Conservation (phyloP, 2,888 invertebrate species). For the Dicyrtomina minuta region DNA sequence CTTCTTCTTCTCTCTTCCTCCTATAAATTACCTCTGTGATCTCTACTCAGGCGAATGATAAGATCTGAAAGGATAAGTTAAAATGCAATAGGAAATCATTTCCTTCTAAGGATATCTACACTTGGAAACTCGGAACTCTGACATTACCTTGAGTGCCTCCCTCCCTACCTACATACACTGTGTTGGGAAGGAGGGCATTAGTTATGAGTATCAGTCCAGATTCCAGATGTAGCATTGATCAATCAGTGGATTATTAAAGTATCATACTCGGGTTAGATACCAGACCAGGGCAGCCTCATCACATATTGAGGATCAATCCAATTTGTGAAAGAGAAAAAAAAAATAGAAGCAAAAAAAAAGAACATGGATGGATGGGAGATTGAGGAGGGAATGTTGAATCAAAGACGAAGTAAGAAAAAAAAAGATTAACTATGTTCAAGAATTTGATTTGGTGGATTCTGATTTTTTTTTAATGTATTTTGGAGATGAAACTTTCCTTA, state of each 20-base stretch:
- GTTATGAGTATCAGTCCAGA: too few species aligned
- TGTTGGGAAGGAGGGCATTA: too few species aligned
- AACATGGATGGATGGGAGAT: not conserved
- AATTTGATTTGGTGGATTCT: not conserved
- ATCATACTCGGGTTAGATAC: too few species aligned
- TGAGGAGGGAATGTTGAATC: not conserved
- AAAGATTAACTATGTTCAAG: not conserved
- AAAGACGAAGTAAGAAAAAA: not conserved
- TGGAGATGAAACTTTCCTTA: too few species aligned
- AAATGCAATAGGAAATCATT: not conserved
- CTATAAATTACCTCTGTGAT: constrained; percentile 29
- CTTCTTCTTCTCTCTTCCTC: not conserved
- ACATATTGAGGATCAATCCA: constrained; percentile 10
- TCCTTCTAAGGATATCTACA: not conserved
- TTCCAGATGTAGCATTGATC: too few species aligned
- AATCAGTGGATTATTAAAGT: too few species aligned
- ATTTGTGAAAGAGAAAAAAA: not conserved
- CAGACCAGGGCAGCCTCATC: not conserved
- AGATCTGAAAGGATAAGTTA: constrained; percentile 18
- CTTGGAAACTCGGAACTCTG: too few species aligned
- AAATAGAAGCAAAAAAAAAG: too few species aligned
- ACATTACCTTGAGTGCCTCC: too few species aligned
- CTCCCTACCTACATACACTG: too few species aligned
- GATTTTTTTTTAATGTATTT: too few species aligned
- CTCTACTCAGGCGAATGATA: constrained; percentile 28